Percentiles rank a stretch among this genome's conserved stretches.
These are phyloP conservation scores for Caenorhabditis japonica DNA, from an alignment of 2,888 invertebrate species.

Conservation along the genomic window DNA sequence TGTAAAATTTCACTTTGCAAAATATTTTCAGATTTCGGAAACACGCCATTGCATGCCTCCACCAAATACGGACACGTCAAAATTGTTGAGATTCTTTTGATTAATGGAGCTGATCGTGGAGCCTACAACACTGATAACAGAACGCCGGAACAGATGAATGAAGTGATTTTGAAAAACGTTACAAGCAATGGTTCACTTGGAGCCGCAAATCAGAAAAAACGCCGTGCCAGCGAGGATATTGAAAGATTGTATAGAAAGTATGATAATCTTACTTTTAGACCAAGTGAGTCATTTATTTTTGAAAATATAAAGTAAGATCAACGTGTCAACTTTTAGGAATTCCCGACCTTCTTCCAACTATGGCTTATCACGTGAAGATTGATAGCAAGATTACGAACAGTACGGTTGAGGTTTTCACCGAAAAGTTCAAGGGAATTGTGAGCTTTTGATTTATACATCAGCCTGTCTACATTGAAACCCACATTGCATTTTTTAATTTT, in stretches of 20 bases:
- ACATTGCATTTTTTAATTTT: too few species aligned
- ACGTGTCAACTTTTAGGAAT: too few species aligned
- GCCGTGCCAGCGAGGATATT: neutral
- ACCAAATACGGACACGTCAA: conserved; percentile 88
- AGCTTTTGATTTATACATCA: too few species aligned
- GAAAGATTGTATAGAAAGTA: neutral
- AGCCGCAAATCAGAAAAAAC: neutral
- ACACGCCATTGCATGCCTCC: conserved; percentile 95
- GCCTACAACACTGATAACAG: conserved; percentile 17
- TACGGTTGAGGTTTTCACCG: neutral
- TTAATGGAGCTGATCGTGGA: conserved; percentile 86
- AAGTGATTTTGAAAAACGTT: too few species aligned
- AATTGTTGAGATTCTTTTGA: conserved; percentile 86
- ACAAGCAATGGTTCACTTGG: too few species aligned
- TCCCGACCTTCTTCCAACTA: conserved; percentile 13
- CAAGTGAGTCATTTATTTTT: neutral
- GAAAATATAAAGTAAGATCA: too few species aligned
- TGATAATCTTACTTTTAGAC: neutral
- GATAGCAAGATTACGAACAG: neutral
- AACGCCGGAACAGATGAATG: conserved; percentile 30
- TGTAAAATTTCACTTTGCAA: too few species aligned
- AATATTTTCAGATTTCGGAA: conserved; percentile 13
- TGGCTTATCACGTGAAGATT: conserved; percentile 11
- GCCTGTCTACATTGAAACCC: too few species aligned
- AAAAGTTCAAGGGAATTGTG: conserved; percentile 16